These are phyloP conservation scores for Plagodis dolabraria DNA, from an alignment of 2,888 invertebrate genomes.

Conservation along the genomic window DNA sequence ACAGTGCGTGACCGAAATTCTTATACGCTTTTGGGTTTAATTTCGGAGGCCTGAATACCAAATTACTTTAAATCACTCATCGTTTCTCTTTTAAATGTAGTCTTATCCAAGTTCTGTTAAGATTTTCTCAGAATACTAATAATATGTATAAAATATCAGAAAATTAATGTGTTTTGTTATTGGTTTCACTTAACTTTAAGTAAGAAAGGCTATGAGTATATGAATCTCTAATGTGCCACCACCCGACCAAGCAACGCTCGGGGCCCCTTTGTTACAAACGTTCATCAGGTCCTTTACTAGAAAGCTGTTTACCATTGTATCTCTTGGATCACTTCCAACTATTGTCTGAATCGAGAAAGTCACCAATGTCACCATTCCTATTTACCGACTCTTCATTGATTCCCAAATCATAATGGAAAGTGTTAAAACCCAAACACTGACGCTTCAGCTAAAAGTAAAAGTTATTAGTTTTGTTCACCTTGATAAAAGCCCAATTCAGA, in stretches of 20 bases:
- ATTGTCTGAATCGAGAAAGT: conserved; percentile 46
- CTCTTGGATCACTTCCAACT: conserved; percentile 48
- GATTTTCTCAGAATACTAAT: too few relatives aligned
- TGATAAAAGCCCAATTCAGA: conserved; percentile 42
- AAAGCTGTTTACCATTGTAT: conserved; percentile 42
- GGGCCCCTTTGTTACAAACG: conserved; percentile 37
- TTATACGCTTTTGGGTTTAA: not conserved
- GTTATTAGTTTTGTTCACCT: conserved; percentile 44
- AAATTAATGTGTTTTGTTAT: too few relatives aligned
- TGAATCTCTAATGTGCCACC: too few relatives aligned
- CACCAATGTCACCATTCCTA: conserved; percentile 5
- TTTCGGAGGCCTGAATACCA: too few relatives aligned
- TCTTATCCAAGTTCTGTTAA: too few relatives aligned
- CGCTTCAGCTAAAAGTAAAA: conserved; percentile 47
- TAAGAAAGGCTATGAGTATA: too few relatives aligned
- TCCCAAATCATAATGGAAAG: conserved; percentile 23
- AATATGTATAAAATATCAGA: too few relatives aligned
- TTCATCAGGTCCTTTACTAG: conserved; percentile 39
- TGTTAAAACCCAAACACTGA: conserved; percentile 7
- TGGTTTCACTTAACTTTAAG: too few relatives aligned
- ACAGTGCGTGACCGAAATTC: not conserved
- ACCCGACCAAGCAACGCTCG: conserved; percentile 34
- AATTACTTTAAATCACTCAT: too few relatives aligned
- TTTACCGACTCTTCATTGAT: conserved; percentile 20
- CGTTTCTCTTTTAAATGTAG: too few relatives aligned